These are phyloP conservation scores for Pseudomyrmex dendroicus DNA, from an alignment of 1,140 invertebrate genomes.

Conservation along the genomic window DNA sequence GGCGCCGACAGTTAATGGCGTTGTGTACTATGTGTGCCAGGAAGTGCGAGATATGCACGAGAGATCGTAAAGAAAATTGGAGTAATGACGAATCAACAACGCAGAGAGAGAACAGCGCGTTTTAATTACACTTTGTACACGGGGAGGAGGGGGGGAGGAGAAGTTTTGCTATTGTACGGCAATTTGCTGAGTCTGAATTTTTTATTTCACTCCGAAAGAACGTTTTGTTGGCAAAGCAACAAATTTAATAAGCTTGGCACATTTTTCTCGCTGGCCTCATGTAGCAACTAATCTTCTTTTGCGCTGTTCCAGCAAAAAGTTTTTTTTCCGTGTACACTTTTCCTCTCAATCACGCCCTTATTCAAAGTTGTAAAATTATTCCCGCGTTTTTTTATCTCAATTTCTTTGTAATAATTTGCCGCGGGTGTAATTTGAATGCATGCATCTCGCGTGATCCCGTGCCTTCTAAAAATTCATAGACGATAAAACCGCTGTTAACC, in stretches of 20 bases:
- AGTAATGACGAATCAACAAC: neutral
- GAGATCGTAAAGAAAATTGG: neutral
- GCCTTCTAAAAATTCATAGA: slow-evolving; percentile 24
- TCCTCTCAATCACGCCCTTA: neutral
- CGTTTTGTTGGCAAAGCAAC: too few species aligned
- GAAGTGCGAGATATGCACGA: neutral
- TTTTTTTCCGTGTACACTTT: too few species aligned
- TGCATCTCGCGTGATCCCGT: neutral
- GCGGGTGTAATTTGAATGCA: neutral
- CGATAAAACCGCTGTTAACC: neutral
- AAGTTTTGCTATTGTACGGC: too few species aligned
- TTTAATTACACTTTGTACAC: neutral
- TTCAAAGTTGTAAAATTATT: neutral
- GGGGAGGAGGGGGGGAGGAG: too few species aligned
- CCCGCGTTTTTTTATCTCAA: neutral
- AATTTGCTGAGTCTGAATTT: too few species aligned
- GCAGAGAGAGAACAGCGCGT: too few species aligned
- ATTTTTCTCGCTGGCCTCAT: too few species aligned
- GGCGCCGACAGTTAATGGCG: neutral
- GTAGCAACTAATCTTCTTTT: too few species aligned
- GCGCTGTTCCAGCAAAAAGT: too few species aligned
- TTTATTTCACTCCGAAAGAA: too few species aligned
- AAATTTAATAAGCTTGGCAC: too few species aligned
- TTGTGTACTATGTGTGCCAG: neutral
- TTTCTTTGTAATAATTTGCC: neutral